Evolutionary conservation across 1,140 invertebrate species (phyloP).

Genomic region (Pachypeltis micranthus): DNA sequence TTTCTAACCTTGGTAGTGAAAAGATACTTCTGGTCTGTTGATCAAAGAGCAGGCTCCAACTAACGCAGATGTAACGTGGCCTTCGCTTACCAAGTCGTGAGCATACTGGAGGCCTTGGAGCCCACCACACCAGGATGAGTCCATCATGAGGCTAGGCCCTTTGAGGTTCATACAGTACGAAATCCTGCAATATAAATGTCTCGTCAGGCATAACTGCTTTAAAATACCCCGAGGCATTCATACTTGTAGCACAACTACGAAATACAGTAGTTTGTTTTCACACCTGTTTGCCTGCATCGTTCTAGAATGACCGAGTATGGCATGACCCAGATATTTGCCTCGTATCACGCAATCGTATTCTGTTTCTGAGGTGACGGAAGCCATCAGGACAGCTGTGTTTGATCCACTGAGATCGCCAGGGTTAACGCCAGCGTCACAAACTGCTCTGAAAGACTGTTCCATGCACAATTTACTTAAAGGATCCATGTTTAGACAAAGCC

Average conservation of each 20-base stretch:
- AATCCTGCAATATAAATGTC: background rate
- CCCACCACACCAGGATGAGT: constrained; percentile 59
- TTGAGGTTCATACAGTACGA: constrained; percentile 5
- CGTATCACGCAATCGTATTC: constrained; percentile 3
- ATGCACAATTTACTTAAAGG: constrained; percentile 24
- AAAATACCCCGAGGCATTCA: no score
- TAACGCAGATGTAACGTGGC: constrained; percentile 54
- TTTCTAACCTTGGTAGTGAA: constrained; percentile 46
- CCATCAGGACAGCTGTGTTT: constrained; percentile 46
- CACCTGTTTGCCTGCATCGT: constrained; percentile 53
- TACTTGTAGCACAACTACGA: no score
- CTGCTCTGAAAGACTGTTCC: constrained; percentile 28
- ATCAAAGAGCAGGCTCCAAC: constrained; percentile 51
- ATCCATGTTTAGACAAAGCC: constrained; percentile 24
- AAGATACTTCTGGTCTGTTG: constrained; percentile 49
- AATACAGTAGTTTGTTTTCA: no score
- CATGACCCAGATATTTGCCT: constrained; percentile 33
- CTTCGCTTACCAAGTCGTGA: constrained; percentile 45
- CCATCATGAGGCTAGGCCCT: constrained; percentile 53
- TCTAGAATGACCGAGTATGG: constrained; percentile 49
- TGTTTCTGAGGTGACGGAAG: constrained; percentile 28
- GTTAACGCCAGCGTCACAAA: constrained; percentile 36
- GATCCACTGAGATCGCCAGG: constrained; percentile 39
- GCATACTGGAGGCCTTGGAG: constrained; percentile 52
- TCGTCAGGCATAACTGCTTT: no score